A percentile compares a stretch with the other conserved stretches of the same genome.
Evolutionary conservation across 2,888 invertebrate species (phyloP).

Genomic region (Cetonia aurata): DNA sequence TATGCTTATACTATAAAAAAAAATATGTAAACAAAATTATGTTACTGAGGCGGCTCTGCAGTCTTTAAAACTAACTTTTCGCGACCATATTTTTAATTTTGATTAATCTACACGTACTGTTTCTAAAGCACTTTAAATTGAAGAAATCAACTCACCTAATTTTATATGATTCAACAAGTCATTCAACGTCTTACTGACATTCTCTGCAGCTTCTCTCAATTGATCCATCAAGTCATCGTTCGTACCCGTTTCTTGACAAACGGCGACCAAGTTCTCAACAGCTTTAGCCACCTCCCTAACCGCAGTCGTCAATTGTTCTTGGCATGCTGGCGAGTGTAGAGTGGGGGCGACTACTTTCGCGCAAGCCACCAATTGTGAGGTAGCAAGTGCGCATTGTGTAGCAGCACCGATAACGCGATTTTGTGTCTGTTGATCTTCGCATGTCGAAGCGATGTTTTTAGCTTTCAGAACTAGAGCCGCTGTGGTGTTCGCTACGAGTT

Average conservation of each 20-base stretch:
- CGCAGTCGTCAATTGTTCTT: conserved; percentile 92
- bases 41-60: too few species aligned
- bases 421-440: conserved; percentile 83
- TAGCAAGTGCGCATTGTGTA: conserved; percentile 96
- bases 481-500: conserved; percentile 98
- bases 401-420: conserved; percentile 95
- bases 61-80: too few species aligned
- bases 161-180: conserved; percentile 92
- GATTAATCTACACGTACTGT: too few species aligned
- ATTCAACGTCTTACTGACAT: conserved; percentile 90
- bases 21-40: too few species aligned
- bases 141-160: conserved; percentile 51
- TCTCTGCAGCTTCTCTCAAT: conserved; percentile 85
- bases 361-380: conserved; percentile 97
- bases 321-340: conserved; percentile 83
- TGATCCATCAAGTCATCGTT: conserved; percentile 79
- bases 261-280: conserved; percentile 88
- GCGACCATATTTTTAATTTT: too few species aligned
- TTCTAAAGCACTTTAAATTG: too few species aligned
- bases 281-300: conserved; percentile 93
- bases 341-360: conserved; percentile 94
- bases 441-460: conserved; percentile 94
- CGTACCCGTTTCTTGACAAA: conserved; percentile 78
- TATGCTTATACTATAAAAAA: too few species aligned
- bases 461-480: conserved; percentile 96